phyloP scores from a whole-genome alignment of 1,140 invertebrate genomes.

The Cardiocondyla obscurior region DNA sequence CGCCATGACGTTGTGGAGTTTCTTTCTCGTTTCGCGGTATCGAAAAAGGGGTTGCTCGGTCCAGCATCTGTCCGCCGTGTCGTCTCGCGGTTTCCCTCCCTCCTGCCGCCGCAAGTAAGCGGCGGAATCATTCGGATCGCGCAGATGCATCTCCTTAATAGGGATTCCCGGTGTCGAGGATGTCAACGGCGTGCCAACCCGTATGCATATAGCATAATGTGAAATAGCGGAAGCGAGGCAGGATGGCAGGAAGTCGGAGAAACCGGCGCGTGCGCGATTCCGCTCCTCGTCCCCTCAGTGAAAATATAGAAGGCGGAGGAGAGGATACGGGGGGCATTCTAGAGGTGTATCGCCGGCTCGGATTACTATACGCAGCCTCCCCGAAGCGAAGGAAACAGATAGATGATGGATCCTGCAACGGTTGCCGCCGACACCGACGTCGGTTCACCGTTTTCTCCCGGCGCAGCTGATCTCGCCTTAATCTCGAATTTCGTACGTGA shows the following conservation, averaged over 20 bases:
- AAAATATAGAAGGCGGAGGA: conserved; percentile 73
- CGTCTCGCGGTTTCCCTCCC: conserved; percentile 37
- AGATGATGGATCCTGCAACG: conserved; percentile 35
- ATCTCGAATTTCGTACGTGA: conserved; percentile 20
- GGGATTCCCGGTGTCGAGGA: conserved; percentile 61
- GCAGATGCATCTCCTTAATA: conserved; percentile 76
- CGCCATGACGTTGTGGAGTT: not conserved
- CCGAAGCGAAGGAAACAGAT: conserved; percentile 23
- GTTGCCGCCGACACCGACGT: conserved; percentile 58
- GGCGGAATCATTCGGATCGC: conserved; percentile 60
- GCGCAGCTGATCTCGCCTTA: conserved; percentile 27
- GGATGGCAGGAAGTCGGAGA: conserved; percentile 83
- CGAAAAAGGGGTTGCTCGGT: conserved; percentile 30
- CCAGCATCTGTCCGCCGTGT: conserved; percentile 63
- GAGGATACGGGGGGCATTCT: conserved; percentile 72
- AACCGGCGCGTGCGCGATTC: conserved; percentile 80
- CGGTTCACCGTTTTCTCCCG: conserved; percentile 20
- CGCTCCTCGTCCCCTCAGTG: conserved; percentile 63
- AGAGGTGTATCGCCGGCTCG: conserved; percentile 78
- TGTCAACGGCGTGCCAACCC: conserved; percentile 46
- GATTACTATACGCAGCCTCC: conserved; percentile 69
- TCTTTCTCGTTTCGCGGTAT: not conserved
- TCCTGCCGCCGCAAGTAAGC: conserved; percentile 3
- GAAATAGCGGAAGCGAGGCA: conserved; percentile 81
- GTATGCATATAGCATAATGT: conserved; percentile 76